phyloP scores from a whole-genome alignment of 2,113 vertebrate genomes.

The Notothenia coriiceps region DNA sequence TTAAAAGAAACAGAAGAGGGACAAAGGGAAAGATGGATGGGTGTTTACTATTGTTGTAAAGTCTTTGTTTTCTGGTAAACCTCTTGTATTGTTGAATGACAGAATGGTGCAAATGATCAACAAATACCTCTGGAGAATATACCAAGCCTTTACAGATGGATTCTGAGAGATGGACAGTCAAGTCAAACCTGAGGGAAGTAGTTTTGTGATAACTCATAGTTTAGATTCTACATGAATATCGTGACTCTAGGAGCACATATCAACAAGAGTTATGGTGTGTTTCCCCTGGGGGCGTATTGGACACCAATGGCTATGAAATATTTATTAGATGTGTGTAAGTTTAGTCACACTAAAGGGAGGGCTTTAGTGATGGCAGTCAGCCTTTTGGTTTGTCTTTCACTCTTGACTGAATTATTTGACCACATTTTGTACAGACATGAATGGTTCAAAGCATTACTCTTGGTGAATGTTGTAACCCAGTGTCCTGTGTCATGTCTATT shows the following conservation, averaged over 20 bases:
- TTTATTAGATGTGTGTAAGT: neutral
- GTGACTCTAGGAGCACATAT: neutral
- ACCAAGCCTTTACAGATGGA: constrained; percentile 18
- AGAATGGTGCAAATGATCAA: constrained; percentile 74
- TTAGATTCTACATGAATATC: constrained; percentile 15
- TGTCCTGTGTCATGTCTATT: no score
- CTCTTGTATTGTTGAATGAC: constrained; percentile 61
- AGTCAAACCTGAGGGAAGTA: constrained; percentile 32
- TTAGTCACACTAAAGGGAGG: neutral
- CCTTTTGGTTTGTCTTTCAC: neutral
- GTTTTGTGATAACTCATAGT: constrained; percentile 5
- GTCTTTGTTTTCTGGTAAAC: constrained; percentile 52
- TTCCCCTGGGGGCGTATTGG: neutral
- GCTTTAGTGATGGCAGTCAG: neutral
- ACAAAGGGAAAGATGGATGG: constrained; percentile 52
- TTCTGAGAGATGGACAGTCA: constrained; percentile 46
- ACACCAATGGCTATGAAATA: neutral
- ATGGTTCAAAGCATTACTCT: no score
- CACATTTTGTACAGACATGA: no score
- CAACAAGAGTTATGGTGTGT: neutral
- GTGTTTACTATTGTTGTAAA: constrained; percentile 51
- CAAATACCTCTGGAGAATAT: constrained; percentile 53
- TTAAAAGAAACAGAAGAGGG: constrained; percentile 43
- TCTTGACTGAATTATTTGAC: neutral
- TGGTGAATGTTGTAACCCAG: no score